phyloP scores from a whole-genome alignment of 2,888 invertebrate genomes.

The Pharmacophagus antenor region DNA sequence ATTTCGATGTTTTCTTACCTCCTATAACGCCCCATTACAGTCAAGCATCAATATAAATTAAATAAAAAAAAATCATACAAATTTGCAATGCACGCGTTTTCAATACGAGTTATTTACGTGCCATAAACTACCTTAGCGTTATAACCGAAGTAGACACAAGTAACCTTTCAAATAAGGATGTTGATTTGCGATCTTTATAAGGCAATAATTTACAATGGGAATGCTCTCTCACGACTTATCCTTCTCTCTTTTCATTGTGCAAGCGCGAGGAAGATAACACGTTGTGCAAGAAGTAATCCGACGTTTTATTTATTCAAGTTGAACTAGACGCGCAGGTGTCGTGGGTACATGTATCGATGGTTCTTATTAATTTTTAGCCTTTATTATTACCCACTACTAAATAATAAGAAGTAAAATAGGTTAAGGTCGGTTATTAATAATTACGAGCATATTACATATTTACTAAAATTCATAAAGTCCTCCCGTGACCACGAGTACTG shows the following conservation, averaged over 20 bases:
- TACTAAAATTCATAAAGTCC: too few species aligned
- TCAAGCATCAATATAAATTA: too few species aligned
- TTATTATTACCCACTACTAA: not conserved
- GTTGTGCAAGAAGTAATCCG: conserved; percentile 9
- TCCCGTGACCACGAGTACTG: too few species aligned
- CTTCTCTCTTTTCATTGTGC: conserved; percentile 30
- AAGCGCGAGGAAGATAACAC: conserved; percentile 29
- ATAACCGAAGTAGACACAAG: conserved; percentile 20
- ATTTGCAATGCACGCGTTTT: conserved; percentile 8
- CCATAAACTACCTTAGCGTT: conserved; percentile 7
- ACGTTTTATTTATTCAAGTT: conserved; percentile 14
- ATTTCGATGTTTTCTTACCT: not conserved
- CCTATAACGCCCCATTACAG: too few species aligned
- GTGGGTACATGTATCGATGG: not conserved
- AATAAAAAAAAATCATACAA: conserved; percentile 1
- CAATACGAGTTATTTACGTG: conserved; percentile 11
- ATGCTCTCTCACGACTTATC: conserved; percentile 30
- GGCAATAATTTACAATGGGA: conserved; percentile 30
- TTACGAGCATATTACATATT: too few species aligned
- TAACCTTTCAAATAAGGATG: conserved; percentile 32
- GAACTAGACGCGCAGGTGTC: not conserved
- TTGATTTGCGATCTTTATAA: conserved; percentile 31
- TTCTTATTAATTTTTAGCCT: not conserved
- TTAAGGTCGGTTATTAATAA: too few species aligned
- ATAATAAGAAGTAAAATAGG: not conserved